Conservation (phyloP, 2,113 vertebrate species). For the Chionis minor region DNA sequence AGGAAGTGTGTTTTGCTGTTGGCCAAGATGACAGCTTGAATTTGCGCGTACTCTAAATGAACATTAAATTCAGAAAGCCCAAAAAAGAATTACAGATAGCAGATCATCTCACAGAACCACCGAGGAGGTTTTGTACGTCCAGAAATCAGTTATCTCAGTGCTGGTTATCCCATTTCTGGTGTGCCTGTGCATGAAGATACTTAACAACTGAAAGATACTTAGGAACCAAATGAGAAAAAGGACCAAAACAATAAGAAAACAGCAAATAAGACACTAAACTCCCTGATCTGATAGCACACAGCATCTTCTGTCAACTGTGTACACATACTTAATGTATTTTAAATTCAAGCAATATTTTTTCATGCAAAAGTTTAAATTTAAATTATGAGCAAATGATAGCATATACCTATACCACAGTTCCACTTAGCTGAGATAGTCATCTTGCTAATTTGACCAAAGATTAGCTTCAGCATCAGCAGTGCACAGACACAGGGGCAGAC, state of each 20-base stretch:
- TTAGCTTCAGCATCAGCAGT: background rate
- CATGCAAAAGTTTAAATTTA: background rate
- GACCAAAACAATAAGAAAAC: background rate
- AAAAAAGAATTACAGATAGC: background rate
- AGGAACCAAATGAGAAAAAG: background rate
- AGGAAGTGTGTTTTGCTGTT: background rate
- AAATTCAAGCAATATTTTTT: background rate
- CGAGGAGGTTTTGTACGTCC: background rate
- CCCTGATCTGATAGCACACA: background rate
- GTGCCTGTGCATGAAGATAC: background rate
- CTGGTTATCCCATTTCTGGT: background rate
- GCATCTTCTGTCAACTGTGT: background rate
- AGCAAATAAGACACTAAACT: background rate
- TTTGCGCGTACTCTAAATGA: background rate
- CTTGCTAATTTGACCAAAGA: background rate
- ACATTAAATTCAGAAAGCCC: background rate
- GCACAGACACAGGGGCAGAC: background rate
- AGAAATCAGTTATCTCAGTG: background rate
- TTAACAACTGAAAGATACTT: background rate
- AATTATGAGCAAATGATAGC: background rate
- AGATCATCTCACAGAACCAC: background rate
- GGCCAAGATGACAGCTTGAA: background rate
- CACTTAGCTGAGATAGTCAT: background rate
- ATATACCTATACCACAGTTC: background rate
- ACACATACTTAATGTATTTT: accelerated